Evolutionary conservation across 2,888 invertebrate species (phyloP).

Genomic region (Archips crataeganus): DNA sequence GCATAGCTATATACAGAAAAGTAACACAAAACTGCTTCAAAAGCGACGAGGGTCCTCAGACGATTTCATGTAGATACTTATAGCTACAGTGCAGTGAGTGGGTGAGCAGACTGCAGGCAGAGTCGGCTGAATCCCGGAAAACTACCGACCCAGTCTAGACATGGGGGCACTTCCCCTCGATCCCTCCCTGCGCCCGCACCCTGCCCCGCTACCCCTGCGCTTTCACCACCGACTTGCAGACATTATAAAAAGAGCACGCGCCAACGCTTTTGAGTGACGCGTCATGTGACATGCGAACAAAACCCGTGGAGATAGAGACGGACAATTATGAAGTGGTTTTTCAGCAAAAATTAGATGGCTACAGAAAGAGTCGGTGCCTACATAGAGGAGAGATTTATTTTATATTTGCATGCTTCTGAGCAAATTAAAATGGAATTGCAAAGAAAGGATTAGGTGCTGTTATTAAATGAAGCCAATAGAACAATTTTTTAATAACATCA

Average conservation of each 20-base stretch:
- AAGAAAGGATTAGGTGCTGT: not conserved
- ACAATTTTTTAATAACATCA: no score
- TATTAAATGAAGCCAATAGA: no score
- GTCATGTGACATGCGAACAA: slow-evolving; percentile 70
- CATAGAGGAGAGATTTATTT: slow-evolving; percentile 3
- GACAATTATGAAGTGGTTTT: slow-evolving; percentile 64
- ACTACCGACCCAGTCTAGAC: slow-evolving; percentile 87
- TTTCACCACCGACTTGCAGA: slow-evolving; percentile 81
- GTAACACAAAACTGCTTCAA: slow-evolving; percentile 74
- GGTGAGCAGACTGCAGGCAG: slow-evolving; percentile 83
- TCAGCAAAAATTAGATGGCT: slow-evolving; percentile 44
- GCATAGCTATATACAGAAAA: slow-evolving; percentile 63
- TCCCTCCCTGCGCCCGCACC: slow-evolving; percentile 53
- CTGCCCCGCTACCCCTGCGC: slow-evolving; percentile 65
- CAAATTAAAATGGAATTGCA: not conserved
- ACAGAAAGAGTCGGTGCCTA: not conserved
- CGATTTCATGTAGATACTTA: slow-evolving; percentile 58
- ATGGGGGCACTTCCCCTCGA: slow-evolving; percentile 82
- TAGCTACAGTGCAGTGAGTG: slow-evolving; percentile 80
- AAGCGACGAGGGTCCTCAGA: slow-evolving; percentile 81
- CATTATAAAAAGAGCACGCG: slow-evolving; percentile 78
- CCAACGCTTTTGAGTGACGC: slow-evolving; percentile 74
- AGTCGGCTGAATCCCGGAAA: slow-evolving; percentile 85
- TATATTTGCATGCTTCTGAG: not conserved
- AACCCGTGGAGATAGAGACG: slow-evolving; percentile 64